Base-by-base conservation (phyloP, 2,888 invertebrate species). In the Prosopocoilus inquinatus region DNA sequence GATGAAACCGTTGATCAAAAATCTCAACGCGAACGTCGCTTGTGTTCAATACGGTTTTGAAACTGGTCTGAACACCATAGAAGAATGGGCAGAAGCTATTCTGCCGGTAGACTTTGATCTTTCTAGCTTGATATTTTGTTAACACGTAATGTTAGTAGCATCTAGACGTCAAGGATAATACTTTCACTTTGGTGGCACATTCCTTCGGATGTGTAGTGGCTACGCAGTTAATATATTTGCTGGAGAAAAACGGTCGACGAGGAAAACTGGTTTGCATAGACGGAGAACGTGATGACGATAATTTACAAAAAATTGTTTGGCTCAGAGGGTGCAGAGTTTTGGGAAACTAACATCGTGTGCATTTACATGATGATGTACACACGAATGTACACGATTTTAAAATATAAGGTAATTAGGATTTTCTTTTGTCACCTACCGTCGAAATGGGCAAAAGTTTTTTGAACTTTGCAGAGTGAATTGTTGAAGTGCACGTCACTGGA, bases 121-220 rank as follows among this genome's bases (percentile, higher is more conserved):
- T 13, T 20, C 16, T 12, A 20, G 3, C 2, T 11, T 11, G n/a
- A 7, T 45, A 11, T 12, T 3, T 20, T 46, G 12, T 4, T 41
- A 4, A 2, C 2, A 13, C 9, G 2, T 13, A 1, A 41, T 41
- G 20, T 46, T 46, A 12, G 11, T 46, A 20, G 45, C 32, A 46
- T 2, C 20, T 33, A 11, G 46, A 41, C 12, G 20, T 20, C 20
- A 41, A 9, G 11, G 3, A 3, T 11, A 34, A 34, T n/a, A 2
- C 81, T 1, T 93, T 88, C 78, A 82, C 84, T 58, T 72, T 96
- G 1, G 82, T 89, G 12, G 95, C 91, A 2, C 94, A 96, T 79
- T 96, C 95, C 28, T 94, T 86, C 69, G 96, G 96, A 46, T 80
- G 88, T 0, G 75, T 89, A 20, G 80, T 93, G 13, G 87, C 89